A percentile compares a stretch with the other conserved stretches of the same genome.
phyloP scores from a whole-genome alignment of 2,797 vertebrate genomes.

The Acanthopagrus latus region DNA sequence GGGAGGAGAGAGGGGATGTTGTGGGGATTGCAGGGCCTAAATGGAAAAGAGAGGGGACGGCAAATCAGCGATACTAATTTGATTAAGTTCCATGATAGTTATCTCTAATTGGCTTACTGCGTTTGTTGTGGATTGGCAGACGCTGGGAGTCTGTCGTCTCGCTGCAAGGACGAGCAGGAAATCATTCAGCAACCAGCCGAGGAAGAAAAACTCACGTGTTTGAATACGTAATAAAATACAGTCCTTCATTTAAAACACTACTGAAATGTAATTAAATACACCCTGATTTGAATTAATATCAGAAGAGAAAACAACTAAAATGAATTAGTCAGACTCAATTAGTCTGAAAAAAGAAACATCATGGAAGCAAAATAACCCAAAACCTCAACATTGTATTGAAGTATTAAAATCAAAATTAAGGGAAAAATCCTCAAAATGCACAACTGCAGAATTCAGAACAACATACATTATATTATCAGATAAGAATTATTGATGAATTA shows the following conservation, averaged over 20 bases:
- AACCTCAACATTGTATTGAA: too few species aligned
- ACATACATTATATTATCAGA: not conserved
- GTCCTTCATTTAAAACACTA: too few species aligned
- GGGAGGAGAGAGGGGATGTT: not conserved
- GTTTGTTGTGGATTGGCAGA: constrained; percentile 51
- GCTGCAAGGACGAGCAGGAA: constrained; percentile 9
- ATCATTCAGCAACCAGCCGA: not conserved
- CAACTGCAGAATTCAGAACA: not conserved
- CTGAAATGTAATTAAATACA: too few species aligned
- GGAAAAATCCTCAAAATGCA: not conserved
- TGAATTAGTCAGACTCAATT: too few species aligned
- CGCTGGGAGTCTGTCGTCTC: constrained; percentile 54
- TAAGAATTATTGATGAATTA: not conserved
- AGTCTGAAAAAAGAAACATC: too few species aligned
- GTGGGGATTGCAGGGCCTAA: constrained; percentile 40
- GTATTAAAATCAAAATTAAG: not conserved
- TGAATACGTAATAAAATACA: not conserved
- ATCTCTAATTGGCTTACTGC: constrained; percentile 67
- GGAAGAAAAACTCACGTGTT: not conserved
- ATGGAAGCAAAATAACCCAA: too few species aligned
- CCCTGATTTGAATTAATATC: too few species aligned
- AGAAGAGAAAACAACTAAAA: too few species aligned
- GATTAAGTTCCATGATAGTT: constrained; percentile 62
- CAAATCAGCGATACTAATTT: constrained; percentile 64
- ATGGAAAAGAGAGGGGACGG: constrained; percentile 49